phyloP scores from a whole-genome alignment of 1,140 invertebrate genomes.

The Cydia fagiglandana region DNA sequence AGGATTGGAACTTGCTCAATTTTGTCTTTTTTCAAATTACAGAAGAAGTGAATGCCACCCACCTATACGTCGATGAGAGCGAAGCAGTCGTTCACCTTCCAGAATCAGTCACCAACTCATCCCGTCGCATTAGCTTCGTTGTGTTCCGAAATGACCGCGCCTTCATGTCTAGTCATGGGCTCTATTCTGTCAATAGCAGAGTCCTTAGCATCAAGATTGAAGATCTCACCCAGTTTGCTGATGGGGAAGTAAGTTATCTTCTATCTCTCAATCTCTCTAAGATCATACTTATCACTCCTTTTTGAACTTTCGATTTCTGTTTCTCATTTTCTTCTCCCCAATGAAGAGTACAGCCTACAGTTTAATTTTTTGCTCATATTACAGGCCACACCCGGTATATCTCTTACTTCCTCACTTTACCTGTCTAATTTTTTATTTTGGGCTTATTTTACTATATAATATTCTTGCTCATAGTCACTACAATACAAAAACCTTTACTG shows the following conservation, averaged over 20 bases:
- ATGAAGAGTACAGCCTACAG: no score
- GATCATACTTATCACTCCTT: no score
- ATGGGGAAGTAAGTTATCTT: slow-evolving; percentile 51
- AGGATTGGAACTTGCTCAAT: no score
- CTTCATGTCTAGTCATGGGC: slow-evolving; percentile 46
- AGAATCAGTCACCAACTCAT: slow-evolving; percentile 46
- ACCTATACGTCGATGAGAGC: slow-evolving; percentile 46
- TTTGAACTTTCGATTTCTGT: not conserved
- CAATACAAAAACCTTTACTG: no score
- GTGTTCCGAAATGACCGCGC: slow-evolving; percentile 73
- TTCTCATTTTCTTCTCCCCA: not conserved
- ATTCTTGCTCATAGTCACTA: no score
- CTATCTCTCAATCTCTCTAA: not conserved
- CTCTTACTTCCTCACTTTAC: no score
- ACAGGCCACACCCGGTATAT: no score
- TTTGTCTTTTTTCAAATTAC: slow-evolving; percentile 34
- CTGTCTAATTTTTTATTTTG: no score
- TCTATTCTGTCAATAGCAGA: slow-evolving; percentile 58
- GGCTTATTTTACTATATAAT: no score
- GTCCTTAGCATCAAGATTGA: slow-evolving; percentile 67
- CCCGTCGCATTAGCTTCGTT: slow-evolving; percentile 70
- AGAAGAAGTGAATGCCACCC: slow-evolving; percentile 53
- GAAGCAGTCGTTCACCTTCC: slow-evolving; percentile 70
- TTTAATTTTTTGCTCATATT: no score
- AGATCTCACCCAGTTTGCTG: slow-evolving; percentile 57